These are phyloP conservation scores for Lumbricus terrestris DNA, from an alignment of 2,888 invertebrate genomes.

Conservation along the genomic window DNA sequence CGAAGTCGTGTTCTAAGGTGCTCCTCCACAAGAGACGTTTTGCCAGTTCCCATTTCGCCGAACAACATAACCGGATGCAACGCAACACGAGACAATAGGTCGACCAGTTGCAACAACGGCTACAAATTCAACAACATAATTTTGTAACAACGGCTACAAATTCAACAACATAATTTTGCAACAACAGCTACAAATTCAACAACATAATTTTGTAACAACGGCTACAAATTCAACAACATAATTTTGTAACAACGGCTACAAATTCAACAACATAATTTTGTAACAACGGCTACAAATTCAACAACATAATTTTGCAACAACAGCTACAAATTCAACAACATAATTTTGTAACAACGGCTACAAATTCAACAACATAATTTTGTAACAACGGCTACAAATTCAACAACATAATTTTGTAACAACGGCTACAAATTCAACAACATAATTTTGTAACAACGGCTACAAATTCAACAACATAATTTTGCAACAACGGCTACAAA, in stretches of 20 bases:
- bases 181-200: background rate
- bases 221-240: background rate
- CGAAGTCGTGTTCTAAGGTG: background rate
- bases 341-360: no score
- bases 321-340: background rate
- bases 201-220: background rate
- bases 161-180: background rate
- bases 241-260: no score
- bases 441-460: no score
- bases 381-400: background rate
- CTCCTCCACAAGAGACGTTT: background rate
- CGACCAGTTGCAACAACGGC: background rate
- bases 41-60: background rate
- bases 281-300: background rate
- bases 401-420: background rate
- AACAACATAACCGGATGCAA: background rate
- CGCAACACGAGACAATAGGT: constrained; percentile 3
- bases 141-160: background rate
- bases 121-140: background rate
- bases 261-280: background rate
- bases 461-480: no score
- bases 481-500: background rate
- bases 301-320: background rate
- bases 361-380: background rate
- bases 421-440: background rate